These are phyloP conservation scores for Drosophila novamexicana DNA, from an alignment of 1,140 invertebrate genomes.

Conservation along the genomic window DNA sequence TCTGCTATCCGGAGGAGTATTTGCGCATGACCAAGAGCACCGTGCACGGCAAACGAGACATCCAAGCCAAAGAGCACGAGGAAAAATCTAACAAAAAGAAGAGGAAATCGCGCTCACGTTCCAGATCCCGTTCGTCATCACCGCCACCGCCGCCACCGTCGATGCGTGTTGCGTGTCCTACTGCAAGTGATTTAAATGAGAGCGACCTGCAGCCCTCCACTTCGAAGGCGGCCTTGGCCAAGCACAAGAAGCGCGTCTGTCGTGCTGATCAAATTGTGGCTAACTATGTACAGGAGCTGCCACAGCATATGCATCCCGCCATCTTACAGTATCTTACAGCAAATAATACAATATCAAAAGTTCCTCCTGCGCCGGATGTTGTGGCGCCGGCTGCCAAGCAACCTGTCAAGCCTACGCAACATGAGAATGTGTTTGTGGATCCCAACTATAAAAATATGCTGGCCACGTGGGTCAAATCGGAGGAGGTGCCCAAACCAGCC, in stretches of 20 bases:
- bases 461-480: slow-evolving; percentile 48
- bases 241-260: slow-evolving; percentile 7
- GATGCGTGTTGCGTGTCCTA: not conserved
- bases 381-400: not conserved
- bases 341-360: slow-evolving; percentile 4
- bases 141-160: slow-evolving; percentile 1
- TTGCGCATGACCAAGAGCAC: slow-evolving; percentile 13
- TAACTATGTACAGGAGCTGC: slow-evolving; percentile 41
- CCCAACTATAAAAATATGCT: slow-evolving; percentile 39
- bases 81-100: not conserved
- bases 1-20: slow-evolving; percentile 67
- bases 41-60: not conserved
- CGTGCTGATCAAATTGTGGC: slow-evolving; percentile 49
- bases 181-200: slow-evolving; percentile 33
- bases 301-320: slow-evolving; percentile 23
- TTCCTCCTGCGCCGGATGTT: not conserved
- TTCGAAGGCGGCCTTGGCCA: slow-evolving; percentile 44
- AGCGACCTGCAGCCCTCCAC: slow-evolving; percentile 70
- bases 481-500: slow-evolving; percentile 35
- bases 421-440: slow-evolving; percentile 10
- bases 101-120: not conserved
- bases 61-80: not conserved
- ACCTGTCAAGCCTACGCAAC: not conserved
- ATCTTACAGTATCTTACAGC: slow-evolving; percentile 35
- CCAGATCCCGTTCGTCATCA: not conserved